Evolutionary conservation across 2,888 invertebrate species (phyloP), one percentile per base, ranked within the genome.

Genomic region (Philereme vetulata): DNA sequence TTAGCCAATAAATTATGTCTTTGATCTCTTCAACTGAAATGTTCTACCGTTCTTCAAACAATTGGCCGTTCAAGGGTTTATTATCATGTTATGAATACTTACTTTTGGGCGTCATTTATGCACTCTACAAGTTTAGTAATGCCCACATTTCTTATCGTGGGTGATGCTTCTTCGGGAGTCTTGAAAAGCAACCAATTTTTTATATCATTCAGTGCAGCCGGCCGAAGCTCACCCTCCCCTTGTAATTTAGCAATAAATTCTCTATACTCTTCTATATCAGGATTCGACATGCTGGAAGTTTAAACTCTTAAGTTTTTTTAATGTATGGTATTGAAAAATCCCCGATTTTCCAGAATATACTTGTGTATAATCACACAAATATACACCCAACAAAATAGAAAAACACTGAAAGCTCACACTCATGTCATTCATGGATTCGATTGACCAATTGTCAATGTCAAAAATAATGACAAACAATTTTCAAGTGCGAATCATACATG

Each of bases 51-150:
- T 21, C 21, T 21, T 21, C 21, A 21, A 21, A 21, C 21, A 2
- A 38, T 38, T 38, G 38, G 38, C 38, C 38, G 8, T 6, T 6
- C 38, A 4, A 38, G 38, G 35, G 0, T 38, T 38, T 4, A 3
- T 38, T 4, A 3, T 48, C 7, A 35, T 35, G n/a, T 35, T 33
- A 6, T 51, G 48, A 6, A 33, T 35, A 76, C 84, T 65, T 80
- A 88, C 88, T 81, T 82, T 67, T 86, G 79, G 43, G 72, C 48
- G 55, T 89, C 92, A 75, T 95, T 94, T 38, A 95, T 82, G 71
- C 95, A 95, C 45, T 94, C 93, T 62, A 95, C 93, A 56, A 96
- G 92, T 70, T 93, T 87, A 0, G 94, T 88, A 56, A 95, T 89
- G 66, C 93, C 93, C 11, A 94, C 80, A 70, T 78, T 72, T 69